Evolutionary conservation across 2,797 vertebrate genomes (phyloP).

Genomic region (Squalus acanthias): DNA sequence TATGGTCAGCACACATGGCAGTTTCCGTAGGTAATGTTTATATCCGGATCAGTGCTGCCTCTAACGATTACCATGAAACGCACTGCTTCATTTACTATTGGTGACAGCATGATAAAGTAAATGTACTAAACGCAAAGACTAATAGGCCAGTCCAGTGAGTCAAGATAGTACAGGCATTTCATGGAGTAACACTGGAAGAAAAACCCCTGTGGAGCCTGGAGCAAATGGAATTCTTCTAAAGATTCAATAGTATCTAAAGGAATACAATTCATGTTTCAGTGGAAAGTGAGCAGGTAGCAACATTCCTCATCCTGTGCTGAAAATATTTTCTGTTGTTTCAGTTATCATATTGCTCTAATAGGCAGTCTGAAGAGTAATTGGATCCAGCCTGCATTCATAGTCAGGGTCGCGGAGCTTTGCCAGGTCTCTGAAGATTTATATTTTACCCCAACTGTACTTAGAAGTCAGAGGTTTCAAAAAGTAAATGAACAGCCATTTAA

Average conservation of each 20-base stretch:
- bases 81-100: background rate
- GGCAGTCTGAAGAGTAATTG: background rate
- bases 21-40: background rate
- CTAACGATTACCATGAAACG: background rate
- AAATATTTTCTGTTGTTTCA: background rate
- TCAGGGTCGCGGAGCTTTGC: background rate
- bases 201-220: background rate
- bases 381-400: background rate
- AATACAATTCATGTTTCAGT: background rate
- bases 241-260: background rate
- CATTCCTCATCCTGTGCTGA: background rate
- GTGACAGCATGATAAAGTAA: background rate
- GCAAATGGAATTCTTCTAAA: background rate
- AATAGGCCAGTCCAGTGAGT: background rate
- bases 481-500: background rate
- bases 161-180: background rate
- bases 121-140: background rate
- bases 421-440: background rate
- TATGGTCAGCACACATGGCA: background rate
- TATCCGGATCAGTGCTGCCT: background rate
- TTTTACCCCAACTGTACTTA: background rate
- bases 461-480: background rate
- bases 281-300: background rate
- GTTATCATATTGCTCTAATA: background rate
- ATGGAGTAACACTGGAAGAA: background rate